These are phyloP conservation scores for Chrosomus eos DNA, from an alignment of 2,797 vertebrate genomes.

Conservation along the genomic window DNA sequence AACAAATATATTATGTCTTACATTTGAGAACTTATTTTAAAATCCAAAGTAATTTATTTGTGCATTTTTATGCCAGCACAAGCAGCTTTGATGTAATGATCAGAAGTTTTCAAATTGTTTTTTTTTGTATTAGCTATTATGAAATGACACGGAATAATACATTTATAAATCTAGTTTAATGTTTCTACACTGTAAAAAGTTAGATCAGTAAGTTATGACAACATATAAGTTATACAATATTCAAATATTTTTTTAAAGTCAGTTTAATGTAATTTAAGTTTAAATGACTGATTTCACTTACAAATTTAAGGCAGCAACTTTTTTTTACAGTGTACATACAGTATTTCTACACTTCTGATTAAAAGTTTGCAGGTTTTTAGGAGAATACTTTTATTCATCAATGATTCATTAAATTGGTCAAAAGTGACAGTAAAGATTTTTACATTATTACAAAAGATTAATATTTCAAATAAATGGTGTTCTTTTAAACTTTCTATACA, in stretches of 20 bases:
- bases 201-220: too few species aligned
- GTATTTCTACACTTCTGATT: background rate
- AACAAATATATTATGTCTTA: background rate
- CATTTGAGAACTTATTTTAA: background rate
- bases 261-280: too few species aligned
- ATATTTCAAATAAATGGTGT: background rate
- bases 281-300: too few species aligned
- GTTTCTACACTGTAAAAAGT: background rate
- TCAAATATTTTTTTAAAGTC: too few species aligned
- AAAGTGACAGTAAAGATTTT: background rate
- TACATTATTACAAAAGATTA: background rate
- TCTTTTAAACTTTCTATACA: background rate
- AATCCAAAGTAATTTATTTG: background rate
- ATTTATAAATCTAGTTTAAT: background rate
- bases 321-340: background rate
- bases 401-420: background rate
- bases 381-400: background rate
- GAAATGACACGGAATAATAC: background rate
- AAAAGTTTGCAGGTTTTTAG: background rate
- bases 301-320: too few species aligned
- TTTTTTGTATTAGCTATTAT: background rate
- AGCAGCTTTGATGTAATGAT: background rate
- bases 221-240: too few species aligned
- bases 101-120: background rate
- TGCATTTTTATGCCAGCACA: background rate